Evolutionary conservation across 2,797 vertebrate genomes (phyloP).

Genomic region (Cetoscarus ocellatus): DNA sequence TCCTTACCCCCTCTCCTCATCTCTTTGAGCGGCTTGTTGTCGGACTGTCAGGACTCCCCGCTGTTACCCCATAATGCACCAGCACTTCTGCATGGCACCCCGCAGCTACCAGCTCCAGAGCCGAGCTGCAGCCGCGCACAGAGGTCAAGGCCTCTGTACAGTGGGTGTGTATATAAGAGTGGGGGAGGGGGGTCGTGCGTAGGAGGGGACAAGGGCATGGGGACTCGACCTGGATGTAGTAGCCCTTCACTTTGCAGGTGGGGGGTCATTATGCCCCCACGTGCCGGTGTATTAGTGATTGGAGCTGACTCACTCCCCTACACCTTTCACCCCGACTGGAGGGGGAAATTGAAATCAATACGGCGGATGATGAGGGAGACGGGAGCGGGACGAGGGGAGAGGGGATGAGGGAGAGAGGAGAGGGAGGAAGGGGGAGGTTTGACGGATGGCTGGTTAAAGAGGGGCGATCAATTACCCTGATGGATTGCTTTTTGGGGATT

Average conservation of each 20-base stretch:
- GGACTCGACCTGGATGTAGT: slow-evolving; percentile 73
- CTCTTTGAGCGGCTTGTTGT: slow-evolving; percentile 54
- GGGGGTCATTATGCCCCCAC: slow-evolving; percentile 55
- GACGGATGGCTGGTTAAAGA: slow-evolving; percentile 76
- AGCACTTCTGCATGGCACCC: slow-evolving; percentile 41
- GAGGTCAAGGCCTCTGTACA: slow-evolving; percentile 21
- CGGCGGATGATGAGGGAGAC: slow-evolving; percentile 72
- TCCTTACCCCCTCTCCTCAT: background rate
- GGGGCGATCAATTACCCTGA: slow-evolving; percentile 77
- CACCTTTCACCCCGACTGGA: slow-evolving; percentile 67
- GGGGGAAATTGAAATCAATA: slow-evolving; percentile 80
- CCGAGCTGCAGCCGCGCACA: slow-evolving; percentile 8
- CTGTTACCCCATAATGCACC: slow-evolving; percentile 65
- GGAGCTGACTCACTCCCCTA: slow-evolving; percentile 58
- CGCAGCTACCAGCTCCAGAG: slow-evolving; percentile 32
- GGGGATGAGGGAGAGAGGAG: background rate
- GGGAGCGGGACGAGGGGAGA: slow-evolving; percentile 46
- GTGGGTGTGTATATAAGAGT: slow-evolving; percentile 19
- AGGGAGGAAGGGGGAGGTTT: slow-evolving; percentile 28
- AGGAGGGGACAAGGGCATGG: background rate
- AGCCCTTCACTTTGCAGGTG: slow-evolving; percentile 37
- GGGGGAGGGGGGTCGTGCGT: background rate
- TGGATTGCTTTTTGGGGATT: slow-evolving; percentile 76
- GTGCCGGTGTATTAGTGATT: slow-evolving; percentile 43
- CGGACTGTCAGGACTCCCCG: slow-evolving; percentile 45